Base-by-base conservation (phyloP, 2,888 invertebrate species). In the Diadromus collaris region DNA sequence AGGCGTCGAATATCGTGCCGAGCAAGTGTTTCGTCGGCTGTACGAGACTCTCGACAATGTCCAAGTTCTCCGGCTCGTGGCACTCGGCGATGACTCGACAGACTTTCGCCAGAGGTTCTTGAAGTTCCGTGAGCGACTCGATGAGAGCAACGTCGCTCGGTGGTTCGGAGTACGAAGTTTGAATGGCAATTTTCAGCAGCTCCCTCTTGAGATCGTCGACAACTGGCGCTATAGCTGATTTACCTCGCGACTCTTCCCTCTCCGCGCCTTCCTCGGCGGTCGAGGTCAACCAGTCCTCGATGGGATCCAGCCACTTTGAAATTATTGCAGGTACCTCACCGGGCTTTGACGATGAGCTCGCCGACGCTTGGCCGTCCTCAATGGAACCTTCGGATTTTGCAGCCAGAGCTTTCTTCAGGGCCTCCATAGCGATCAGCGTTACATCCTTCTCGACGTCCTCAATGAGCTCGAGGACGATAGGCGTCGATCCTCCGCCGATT, bases 401-500 rank as follows among this genome's bases (percentile, higher is more conserved):
- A 51, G 73, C 80, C 10, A 80, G 54, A 0, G 73, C 76, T 63
- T 83, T 85, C 76, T 87, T 87, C 9, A 85, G 75, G 0, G 84
- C 80, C 73, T 86, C 87, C 73, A 86, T 86, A 0, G 85, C 82
- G 6, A 87, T 83, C 51, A 87, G 34, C 6, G 85, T 80, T 0
- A 83, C 76, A 58, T 88, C 87, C 46, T 86, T 88, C 56, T 88
- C 86, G 41, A 89, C 86, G 44, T 88, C 88, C 72, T 88, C 87
- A 5, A 89, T 69, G n/a, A 89, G 73, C 56, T 87, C 83, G 4
- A 88, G 41, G 19, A 89, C 71, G 1, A 85, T 77, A 6, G 81
- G 68, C n/a, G 86, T 78, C 0, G 68, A 48, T 7, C 83, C 83
- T 5, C 80, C 72, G 16, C 74, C 83, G 3, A 83, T 58, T 13